Percentiles rank a stretch among this genome's conserved stretches.
Conservation (phyloP, 1,140 invertebrate species). For the Lordiphosa collinella region DNA sequence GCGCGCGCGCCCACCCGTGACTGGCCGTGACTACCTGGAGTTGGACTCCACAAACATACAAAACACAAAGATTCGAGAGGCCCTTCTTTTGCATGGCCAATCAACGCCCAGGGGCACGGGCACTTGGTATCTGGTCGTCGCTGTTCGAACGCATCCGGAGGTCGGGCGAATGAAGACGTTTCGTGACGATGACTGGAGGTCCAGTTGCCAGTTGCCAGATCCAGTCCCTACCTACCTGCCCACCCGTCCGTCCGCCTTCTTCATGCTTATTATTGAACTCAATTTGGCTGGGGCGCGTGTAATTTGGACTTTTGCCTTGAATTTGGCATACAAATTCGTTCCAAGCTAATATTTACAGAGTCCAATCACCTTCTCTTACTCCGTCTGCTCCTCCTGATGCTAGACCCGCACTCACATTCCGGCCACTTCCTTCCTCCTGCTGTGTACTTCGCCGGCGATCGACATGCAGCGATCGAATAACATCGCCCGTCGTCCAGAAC, state of each 20-base stretch:
- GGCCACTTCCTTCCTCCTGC: slow-evolving; percentile 2
- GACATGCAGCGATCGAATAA: slow-evolving; percentile 54
- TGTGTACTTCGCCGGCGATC: slow-evolving; percentile 45
- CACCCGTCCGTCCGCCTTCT: slow-evolving; percentile 14
- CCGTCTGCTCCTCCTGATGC: neutral
- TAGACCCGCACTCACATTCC: slow-evolving; percentile 4
- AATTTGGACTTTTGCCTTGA: slow-evolving; percentile 71
- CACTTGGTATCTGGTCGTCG: slow-evolving; percentile 53
- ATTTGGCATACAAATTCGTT: slow-evolving; percentile 70
- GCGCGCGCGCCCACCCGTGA: slow-evolving; percentile 56
- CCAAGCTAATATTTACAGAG: slow-evolving; percentile 61
- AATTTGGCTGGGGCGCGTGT: slow-evolving; percentile 73
- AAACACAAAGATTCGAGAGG: slow-evolving; percentile 13
- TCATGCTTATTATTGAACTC: slow-evolving; percentile 76
- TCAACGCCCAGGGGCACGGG: slow-evolving; percentile 66
- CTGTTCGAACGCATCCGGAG: slow-evolving; percentile 56
- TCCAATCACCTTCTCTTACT: neutral
- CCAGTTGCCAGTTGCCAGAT: slow-evolving; percentile 34
- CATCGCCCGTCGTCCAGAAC: slow-evolving; percentile 6
- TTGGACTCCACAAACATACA: slow-evolving; percentile 5
- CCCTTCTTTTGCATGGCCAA: slow-evolving; percentile 60
- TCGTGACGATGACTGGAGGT: slow-evolving; percentile 70
- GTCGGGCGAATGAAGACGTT: slow-evolving; percentile 75
- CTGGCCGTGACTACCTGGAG: slow-evolving; percentile 52
- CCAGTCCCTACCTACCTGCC: slow-evolving; percentile 25